A percentile compares a stretch with the other conserved stretches of the same genome.
Conservation (phyloP, 2,797 vertebrate species). For the Scarus forsteni region DNA sequence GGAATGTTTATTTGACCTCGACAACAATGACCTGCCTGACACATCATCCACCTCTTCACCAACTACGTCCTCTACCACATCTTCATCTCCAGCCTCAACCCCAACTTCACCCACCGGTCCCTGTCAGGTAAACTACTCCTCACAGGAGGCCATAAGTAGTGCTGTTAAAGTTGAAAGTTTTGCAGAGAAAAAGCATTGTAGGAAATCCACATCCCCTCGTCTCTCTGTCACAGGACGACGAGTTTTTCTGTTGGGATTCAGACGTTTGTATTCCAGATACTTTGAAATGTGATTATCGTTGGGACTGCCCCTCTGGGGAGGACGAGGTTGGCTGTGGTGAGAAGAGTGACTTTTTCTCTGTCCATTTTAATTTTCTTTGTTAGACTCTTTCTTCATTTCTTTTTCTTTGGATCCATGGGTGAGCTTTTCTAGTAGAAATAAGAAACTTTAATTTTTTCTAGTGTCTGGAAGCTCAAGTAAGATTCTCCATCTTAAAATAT, state of each 20-base stretch:
- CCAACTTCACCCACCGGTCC: slow-evolving; percentile 46
- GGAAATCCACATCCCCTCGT: not conserved
- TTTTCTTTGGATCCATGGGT: too few relatives aligned
- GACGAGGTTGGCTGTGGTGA: slow-evolving; percentile 84
- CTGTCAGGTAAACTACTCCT: slow-evolving; percentile 71
- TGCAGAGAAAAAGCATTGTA: not conserved
- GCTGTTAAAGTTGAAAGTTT: not conserved
- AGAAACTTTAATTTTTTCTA: too few relatives aligned
- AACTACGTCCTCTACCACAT: slow-evolving; percentile 35
- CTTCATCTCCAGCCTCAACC: slow-evolving; percentile 23
- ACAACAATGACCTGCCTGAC: slow-evolving; percentile 76
- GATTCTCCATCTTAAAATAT: too few relatives aligned
- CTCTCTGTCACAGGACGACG: slow-evolving; percentile 56
- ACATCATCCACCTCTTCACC: slow-evolving; percentile 53
- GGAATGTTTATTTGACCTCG: slow-evolving; percentile 76
- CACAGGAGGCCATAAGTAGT: not conserved
- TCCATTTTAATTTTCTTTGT: not conserved
- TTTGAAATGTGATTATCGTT: slow-evolving; percentile 75
- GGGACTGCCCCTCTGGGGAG: slow-evolving; percentile 81
- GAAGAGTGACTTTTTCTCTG: slow-evolving; percentile 12
- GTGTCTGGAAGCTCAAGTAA: too few relatives aligned
- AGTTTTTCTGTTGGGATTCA: slow-evolving; percentile 82
- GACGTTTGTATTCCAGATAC: slow-evolving; percentile 64
- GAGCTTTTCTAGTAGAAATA: too few relatives aligned
- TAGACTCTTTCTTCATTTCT: too few relatives aligned